Evolutionary conservation across 2,888 invertebrate species (phyloP), one percentile per base, ranked within the genome.

Genomic region (Chydorus sphaericus): DNA sequence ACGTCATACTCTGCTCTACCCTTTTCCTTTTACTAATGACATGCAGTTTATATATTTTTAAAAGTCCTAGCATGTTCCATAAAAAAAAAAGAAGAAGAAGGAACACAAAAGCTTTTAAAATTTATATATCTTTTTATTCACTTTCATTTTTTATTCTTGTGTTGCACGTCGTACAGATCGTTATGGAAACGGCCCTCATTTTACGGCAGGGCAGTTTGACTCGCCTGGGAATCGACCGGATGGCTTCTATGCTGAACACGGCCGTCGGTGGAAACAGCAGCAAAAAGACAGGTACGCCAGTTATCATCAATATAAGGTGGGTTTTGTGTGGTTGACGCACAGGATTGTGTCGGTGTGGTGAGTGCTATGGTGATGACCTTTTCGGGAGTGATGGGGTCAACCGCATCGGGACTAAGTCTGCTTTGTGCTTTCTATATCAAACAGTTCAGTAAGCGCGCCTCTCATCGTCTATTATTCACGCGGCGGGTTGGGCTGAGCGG

Each of bases 141-240:
- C 18, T 36, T 31, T 39, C 31, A 55, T 18, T 28, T n/a, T n/a
- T 23, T 55, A 23, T 30, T 37, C n/a, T n/a, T n/a, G n/a, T n/a
- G n/a, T n/a, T n/a, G n/a, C n/a, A n/a, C n/a, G n/a, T n/a, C n/a
- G n/a, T n/a, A n/a, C n/a, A n/a, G n/a, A n/a, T n/a, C n/a, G n/a
- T n/a, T 31, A 60, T 60, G 60, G 61, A 60, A 54, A 56, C 59
- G 14, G 48, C 58, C 36, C 57, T 54, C 48, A 62, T 78, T 66
- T 77, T 76, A 68, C 73, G 78, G 60, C 79, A 79, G 66, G 75
- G 78, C 60, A 78, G 78, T 69, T 75, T 79, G 66, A 77, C 78
- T 56, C 76, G 77, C 68, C 73, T 79, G 60, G 77, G 78, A 38
- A 75, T 75, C 62, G n/a, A n/a, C n/a, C n/a, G n/a, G n/a, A n/a